Base-by-base conservation (phyloP, 1,140 invertebrate species). In the Trichoplusia ni region DNA sequence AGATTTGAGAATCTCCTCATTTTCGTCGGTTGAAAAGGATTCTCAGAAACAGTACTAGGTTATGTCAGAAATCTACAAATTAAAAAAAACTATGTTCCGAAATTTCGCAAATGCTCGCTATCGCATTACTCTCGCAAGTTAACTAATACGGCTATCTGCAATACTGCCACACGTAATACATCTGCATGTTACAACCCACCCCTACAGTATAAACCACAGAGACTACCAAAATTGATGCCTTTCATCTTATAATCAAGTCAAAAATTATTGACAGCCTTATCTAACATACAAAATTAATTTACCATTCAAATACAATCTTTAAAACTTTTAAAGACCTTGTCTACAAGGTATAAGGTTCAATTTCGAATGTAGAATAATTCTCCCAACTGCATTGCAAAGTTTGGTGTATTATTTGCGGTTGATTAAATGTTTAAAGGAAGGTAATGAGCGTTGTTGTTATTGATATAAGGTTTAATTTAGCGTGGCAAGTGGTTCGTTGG, bases 261-360 rank as follows among this genome's bases (percentile, higher is more conserved):
- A 38, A 38, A 1, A n/a, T n/a, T 38, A n/a, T 38, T 38, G 35
- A 38, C 35, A 38, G 35, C 35, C 35, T 14, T 38, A 38, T 38
- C 35, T n/a, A 13, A 14, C 16, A 38, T 1, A 38, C 5, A n/a
- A 38, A 38, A 31, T 31, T n/a, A n/a, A n/a, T n/a, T n/a, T n/a
- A n/a, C 29, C 1, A 13, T 38, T 11, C 5, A 2, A 11, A 38
- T 14, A 38, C 35, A 11, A 2, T 38, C 9, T 5, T 9, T 11
- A 38, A 38, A 38, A 38, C 35, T 2, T 13, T 13, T 11, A 38
- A 2, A 13, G 7, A 38, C 9, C 16, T 14, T 38, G 11, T 13
- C 6, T 38, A 2, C 35, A 0, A 38, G 2, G 2, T 1, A 5
- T 13, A 2, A 38, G 11, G 13, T n/a, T 38, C 13, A n/a, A 38